Base-by-base conservation (phyloP, 2,797 vertebrate species). In the Eulemur rubriventer region DNA sequence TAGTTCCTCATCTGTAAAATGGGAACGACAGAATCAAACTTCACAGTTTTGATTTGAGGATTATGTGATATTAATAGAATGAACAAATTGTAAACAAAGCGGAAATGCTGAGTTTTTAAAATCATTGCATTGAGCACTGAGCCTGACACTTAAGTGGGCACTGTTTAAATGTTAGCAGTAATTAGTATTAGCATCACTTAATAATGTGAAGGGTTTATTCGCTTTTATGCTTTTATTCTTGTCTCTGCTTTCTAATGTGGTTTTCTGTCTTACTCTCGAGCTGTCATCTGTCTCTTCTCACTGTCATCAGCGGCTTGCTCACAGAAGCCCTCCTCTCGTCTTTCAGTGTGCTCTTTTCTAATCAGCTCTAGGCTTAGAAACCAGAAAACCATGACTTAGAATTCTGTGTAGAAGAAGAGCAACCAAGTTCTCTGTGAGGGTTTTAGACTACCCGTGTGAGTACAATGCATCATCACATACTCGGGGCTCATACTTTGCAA, bases 1-100 rank as follows among this genome's bases (percentile, higher is more conserved):
- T n/a, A 50, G 11, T 72, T 89, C 95, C 67, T 83, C 88, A 72
- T 92, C 85, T 94, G 38, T 92, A 86, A 94, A 95, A 92, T 63
- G 84, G 59, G 78, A 70, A 65, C 67, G 52, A n/a, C 55, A 65
- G 85, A 63, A 41, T 95, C 86, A 87, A 69, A 87, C 50, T 81
- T 73, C 30, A 70, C 30, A 10, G 50, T 61, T 79, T 43, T 91
- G 96, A 79, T 61, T 48, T 67, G 65, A 61, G 7, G n/a, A 70
- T 88, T 84, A 83, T 24, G 41, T 84, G 41, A 90, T 65, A 82
- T 67, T 84, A 35, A 90, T 75, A 85, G 18, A 67, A 67, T 35
- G 63, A 67, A 67, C 7, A 65, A 67, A 55, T 59, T 76, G 41
- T 76, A 43, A 94, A 67, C 67, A 80, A 86, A 78, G 16, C 38